Conservation (phyloP, 2,888 invertebrate species). For the Clistopyga incitator region DNA sequence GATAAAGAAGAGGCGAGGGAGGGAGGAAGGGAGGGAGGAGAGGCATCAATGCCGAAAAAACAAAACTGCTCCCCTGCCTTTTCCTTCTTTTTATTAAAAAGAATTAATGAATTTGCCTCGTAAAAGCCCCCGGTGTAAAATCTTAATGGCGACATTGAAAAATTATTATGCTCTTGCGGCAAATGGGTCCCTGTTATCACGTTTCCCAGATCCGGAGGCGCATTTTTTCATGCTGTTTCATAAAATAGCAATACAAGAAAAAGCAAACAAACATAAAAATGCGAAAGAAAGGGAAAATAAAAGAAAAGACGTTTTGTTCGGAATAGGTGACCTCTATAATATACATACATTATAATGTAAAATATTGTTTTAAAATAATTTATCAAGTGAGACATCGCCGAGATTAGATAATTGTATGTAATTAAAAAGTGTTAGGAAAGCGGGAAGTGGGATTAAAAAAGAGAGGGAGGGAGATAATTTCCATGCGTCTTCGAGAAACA, state of each 20-base stretch:
- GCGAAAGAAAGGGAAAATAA: conserved; percentile 16
- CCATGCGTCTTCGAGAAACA: conserved; percentile 62
- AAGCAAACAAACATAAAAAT: not conserved
- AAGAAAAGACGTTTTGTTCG: conserved; percentile 76
- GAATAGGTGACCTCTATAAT: conserved; percentile 79
- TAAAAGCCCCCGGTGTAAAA: conserved; percentile 81
- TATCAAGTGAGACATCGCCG: conserved; percentile 79
- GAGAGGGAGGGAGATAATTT: conserved; percentile 65
- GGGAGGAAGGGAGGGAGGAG: conserved; percentile 53
- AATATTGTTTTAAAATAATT: conserved; percentile 81
- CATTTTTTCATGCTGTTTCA: conserved; percentile 77
- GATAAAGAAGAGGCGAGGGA: conserved; percentile 48
- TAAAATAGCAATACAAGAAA: conserved; percentile 54
- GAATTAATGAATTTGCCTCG: conserved; percentile 77
- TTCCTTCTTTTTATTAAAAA: conserved; percentile 49
- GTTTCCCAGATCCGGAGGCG: conserved; percentile 77
- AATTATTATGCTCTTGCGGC: conserved; percentile 68
- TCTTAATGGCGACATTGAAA: conserved; percentile 69
- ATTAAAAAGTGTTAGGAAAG: conserved; percentile 49
- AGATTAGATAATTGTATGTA: conserved; percentile 77
- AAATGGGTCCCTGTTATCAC: conserved; percentile 81
- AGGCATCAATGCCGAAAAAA: conserved; percentile 48
- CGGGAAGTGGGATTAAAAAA: conserved; percentile 41
- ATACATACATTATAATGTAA: conserved; percentile 81
- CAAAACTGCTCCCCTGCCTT: conserved; percentile 10